Percentiles rank a stretch among this genome's conserved stretches.
Conservation (phyloP, 2,113 vertebrate genomes). For the Tichodroma muraria region DNA sequence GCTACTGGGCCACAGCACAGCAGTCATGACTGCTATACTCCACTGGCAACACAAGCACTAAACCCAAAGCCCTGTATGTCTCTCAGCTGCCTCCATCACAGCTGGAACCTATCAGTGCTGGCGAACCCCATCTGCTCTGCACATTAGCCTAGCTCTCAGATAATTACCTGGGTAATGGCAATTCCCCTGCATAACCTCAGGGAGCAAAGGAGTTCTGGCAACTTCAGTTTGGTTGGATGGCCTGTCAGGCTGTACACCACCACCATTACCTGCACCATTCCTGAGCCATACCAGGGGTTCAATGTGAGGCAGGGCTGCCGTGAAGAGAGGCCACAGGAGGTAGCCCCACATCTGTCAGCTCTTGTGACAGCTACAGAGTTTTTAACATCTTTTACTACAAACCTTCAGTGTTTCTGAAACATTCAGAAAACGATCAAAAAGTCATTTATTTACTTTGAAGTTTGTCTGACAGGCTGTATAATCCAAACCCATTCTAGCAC, state of each 20-base stretch:
- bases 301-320: accelerated
- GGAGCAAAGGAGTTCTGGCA: neutral
- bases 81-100: neutral
- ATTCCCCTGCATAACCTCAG: neutral
- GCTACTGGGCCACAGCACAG: neutral
- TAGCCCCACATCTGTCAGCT: neutral
- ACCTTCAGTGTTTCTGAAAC: neutral
- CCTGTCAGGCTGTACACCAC: neutral
- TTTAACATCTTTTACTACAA: neutral
- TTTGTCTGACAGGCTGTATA: neutral
- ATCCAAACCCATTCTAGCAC: neutral
- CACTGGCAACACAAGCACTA: neutral
- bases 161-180: neutral
- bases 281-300: neutral
- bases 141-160: neutral
- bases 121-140: neutral
- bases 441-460: neutral
- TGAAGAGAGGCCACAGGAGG: neutral
- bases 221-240: neutral
- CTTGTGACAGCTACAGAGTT: neutral
- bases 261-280: accelerated
- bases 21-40: neutral
- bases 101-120: neutral
- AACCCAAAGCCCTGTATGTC: neutral
- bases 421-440: neutral